These are phyloP conservation scores for Muscicapa striata DNA, from an alignment of 2,797 vertebrate species.

Conservation along the genomic window DNA sequence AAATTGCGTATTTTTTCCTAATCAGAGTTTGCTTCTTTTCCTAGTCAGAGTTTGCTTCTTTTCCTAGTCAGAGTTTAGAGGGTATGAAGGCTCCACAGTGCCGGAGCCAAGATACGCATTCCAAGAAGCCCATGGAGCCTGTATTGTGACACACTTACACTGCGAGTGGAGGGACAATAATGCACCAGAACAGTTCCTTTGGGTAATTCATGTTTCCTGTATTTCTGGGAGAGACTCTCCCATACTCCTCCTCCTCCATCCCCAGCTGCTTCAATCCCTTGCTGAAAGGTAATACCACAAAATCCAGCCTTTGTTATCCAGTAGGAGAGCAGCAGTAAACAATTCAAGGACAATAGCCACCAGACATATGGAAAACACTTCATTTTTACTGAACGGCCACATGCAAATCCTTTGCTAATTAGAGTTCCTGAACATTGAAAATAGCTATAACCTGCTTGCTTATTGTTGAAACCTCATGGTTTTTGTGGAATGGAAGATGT, in stretches of 20 bases:
- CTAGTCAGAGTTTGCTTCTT: background rate
- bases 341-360: background rate
- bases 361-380: conserved; percentile 31
- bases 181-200: background rate
- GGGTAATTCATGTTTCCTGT: background rate
- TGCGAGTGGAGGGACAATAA: background rate
- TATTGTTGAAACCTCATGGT: background rate
- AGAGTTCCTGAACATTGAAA: background rate
- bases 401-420: background rate
- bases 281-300: background rate
- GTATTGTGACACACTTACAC: background rate
- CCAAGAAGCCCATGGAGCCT: background rate
- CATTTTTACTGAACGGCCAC: background rate
- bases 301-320: conserved; percentile 27
- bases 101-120: background rate
- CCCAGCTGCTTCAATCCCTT: background rate
- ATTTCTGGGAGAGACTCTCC: background rate
- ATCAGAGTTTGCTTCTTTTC: background rate
- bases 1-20: background rate
- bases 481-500: background rate
- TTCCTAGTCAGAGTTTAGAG: background rate
- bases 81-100: fast-evolving
- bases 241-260: background rate
- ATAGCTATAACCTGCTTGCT: background rate
- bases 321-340: conserved; percentile 26